Conservation (phyloP, 2,113 vertebrate species). For the Alligator mississippiensis region DNA sequence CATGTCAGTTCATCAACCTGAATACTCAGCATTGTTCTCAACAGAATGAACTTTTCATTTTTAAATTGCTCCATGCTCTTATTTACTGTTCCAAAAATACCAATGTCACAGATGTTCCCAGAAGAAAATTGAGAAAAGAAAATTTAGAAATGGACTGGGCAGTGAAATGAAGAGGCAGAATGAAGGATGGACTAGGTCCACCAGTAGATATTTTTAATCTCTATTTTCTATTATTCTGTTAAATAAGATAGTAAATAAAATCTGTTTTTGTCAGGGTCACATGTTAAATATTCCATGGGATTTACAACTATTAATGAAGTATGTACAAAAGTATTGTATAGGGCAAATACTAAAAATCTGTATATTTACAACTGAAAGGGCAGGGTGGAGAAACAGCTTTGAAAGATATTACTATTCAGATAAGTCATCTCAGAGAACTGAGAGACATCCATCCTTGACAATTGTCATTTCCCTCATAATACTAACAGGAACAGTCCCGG, state of each 20-base stretch:
- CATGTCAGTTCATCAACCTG: neutral
- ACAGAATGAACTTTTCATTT: conserved; percentile 5
- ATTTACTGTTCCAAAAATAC: conserved; percentile 4
- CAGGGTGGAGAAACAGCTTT: neutral
- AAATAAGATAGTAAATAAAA: neutral
- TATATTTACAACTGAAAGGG: neutral
- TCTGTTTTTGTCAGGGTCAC: neutral
- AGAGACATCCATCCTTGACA: neutral
- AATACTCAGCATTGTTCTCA: accelerated
- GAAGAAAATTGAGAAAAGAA: neutral
- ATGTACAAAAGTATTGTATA: neutral
- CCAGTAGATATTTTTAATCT: neutral
- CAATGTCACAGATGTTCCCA: neutral
- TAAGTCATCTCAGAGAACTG: neutral
- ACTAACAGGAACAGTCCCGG: accelerated
- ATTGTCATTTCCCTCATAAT: accelerated
- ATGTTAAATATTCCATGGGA: neutral
- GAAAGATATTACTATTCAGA: neutral
- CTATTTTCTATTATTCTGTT: neutral
- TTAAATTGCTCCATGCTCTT: neutral
- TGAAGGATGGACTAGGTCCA: neutral
- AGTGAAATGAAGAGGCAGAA: neutral
- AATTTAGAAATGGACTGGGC: conserved; percentile 21
- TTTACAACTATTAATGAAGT: conserved; percentile 3
- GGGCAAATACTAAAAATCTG: conserved; percentile 1